A percentile compares a stretch with the other conserved stretches of the same genome.
These are phyloP conservation scores for Andrena dorsata DNA, from an alignment of 2,888 invertebrate genomes.

Conservation along the genomic window DNA sequence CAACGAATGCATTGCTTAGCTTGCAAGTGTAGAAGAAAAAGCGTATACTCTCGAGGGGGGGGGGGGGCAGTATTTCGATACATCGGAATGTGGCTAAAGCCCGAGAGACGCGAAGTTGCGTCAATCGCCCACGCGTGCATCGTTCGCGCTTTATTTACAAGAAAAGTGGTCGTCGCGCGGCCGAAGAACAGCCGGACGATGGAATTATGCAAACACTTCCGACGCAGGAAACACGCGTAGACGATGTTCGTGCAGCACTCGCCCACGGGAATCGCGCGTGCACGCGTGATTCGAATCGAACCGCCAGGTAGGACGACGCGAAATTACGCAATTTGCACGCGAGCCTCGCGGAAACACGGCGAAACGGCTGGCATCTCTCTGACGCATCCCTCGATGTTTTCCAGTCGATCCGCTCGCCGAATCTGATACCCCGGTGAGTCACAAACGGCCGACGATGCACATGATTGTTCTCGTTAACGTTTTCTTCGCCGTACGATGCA, in stretches of 20 bases:
- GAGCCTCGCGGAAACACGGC: slow-evolving; percentile 48
- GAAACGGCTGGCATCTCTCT: slow-evolving; percentile 26
- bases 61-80: neutral
- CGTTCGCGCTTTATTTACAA: slow-evolving; percentile 39
- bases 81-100: neutral
- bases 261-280: slow-evolving; percentile 16
- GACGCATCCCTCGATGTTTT: slow-evolving; percentile 45
- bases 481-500: slow-evolving; percentile 8
- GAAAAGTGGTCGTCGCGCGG: slow-evolving; percentile 25
- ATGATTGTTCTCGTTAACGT: slow-evolving; percentile 36
- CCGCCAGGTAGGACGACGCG: slow-evolving; percentile 22
- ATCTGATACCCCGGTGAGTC: slow-evolving; percentile 22
- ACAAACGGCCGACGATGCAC: slow-evolving; percentile 27
- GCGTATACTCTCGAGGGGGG: neutral
- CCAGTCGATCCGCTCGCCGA: slow-evolving; percentile 32
- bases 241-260: slow-evolving; percentile 1
- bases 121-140: slow-evolving; percentile 28
- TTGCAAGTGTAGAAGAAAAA: no score
- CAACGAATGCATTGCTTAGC: no score
- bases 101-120: neutral
- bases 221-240: slow-evolving; percentile 28
- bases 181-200: neutral
- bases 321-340: slow-evolving; percentile 69
- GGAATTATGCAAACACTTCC: slow-evolving; percentile 65
- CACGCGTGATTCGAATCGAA: slow-evolving; percentile 39